phyloP scores from a whole-genome alignment of 35 echinoderm and acorn worm species.

The Lytechinus pictus region DNA sequence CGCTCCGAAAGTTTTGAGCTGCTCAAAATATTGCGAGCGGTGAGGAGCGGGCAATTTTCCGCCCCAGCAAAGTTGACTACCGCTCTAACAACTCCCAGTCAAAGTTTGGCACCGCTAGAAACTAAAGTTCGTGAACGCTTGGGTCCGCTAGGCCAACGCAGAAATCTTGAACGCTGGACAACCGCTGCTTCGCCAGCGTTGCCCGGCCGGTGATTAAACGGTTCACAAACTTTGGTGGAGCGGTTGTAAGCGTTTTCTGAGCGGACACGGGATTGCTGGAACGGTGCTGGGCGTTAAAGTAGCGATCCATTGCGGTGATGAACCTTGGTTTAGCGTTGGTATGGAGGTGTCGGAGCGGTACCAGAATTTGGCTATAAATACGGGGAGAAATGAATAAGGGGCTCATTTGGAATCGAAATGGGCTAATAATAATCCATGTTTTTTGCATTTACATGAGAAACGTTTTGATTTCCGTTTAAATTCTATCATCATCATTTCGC shows the following conservation, averaged over 20 bases:
- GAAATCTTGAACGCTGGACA: constrained; percentile 34
- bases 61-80: constrained; percentile 13
- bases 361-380: neutral
- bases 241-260: constrained; percentile 36
- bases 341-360: constrained; percentile 43
- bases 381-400: too few relatives aligned
- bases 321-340: constrained; percentile 41
- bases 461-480: too few relatives aligned
- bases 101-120: constrained; percentile 39
- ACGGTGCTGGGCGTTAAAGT: constrained; percentile 31
- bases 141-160: constrained; percentile 39
- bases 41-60: constrained; percentile 44
- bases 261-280: constrained; percentile 44
- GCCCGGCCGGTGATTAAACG: constrained; percentile 26
- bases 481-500: too few relatives aligned
- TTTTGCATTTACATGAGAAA: too few relatives aligned
- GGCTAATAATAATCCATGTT: too few relatives aligned
- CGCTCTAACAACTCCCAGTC: constrained; percentile 35
- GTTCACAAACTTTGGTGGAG: constrained; percentile 37
- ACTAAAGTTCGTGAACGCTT: constrained; percentile 25
- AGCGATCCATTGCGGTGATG: constrained; percentile 39
- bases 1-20: constrained; percentile 44
- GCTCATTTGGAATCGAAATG: too few relatives aligned
- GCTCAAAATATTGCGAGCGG: constrained; percentile 34
- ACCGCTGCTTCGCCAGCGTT: constrained; percentile 38